A percentile compares a stretch with the other conserved stretches of the same genome.
Evolutionary conservation across 1,140 invertebrate species (phyloP).

Genomic region (Protaetia brevitarsis): DNA sequence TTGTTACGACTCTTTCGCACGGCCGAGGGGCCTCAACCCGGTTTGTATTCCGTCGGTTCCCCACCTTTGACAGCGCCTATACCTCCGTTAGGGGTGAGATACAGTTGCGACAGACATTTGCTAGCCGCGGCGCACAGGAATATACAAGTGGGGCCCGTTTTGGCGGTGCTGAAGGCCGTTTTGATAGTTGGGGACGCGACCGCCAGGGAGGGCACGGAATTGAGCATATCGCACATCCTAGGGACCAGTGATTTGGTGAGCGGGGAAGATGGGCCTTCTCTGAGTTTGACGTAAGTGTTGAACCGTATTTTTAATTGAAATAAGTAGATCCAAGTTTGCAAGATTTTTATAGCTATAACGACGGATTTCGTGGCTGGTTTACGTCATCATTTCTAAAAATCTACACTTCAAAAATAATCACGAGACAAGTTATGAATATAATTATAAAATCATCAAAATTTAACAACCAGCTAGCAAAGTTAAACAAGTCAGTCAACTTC

Average conservation of each 20-base stretch:
- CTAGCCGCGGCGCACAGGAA: conserved; percentile 90
- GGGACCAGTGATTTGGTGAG: conserved; percentile 76
- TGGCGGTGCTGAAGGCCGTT: conserved; percentile 91
- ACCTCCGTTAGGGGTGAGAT: conserved; percentile 69
- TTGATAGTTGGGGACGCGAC: conserved; percentile 75
- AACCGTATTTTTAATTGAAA: too few relatives aligned
- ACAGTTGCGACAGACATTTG: conserved; percentile 91
- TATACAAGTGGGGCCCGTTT: conserved; percentile 88
- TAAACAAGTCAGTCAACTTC: too few relatives aligned
- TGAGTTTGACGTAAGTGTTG: conserved; percentile 64
- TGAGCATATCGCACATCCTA: conserved; percentile 79
- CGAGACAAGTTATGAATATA: too few relatives aligned
- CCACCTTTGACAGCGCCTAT: conserved; percentile 67
- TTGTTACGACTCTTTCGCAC: conserved; percentile 89
- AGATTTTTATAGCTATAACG: too few relatives aligned
- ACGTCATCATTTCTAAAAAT: too few relatives aligned
- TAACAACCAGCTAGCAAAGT: too few relatives aligned
- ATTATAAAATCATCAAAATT: too few relatives aligned
- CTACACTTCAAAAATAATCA: too few relatives aligned
- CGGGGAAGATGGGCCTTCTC: conserved; percentile 65
- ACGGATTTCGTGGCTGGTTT: too few relatives aligned
- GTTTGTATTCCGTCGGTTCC: conserved; percentile 77
- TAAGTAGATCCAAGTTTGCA: too few relatives aligned
- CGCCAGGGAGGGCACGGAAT: conserved; percentile 66
- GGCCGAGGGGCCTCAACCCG: conserved; percentile 80